A percentile compares a stretch with the other conserved stretches of the same genome.
These are phyloP conservation scores for Phoxinus phoxinus DNA, from an alignment of 2,113 vertebrate genomes.

Conservation along the genomic window DNA sequence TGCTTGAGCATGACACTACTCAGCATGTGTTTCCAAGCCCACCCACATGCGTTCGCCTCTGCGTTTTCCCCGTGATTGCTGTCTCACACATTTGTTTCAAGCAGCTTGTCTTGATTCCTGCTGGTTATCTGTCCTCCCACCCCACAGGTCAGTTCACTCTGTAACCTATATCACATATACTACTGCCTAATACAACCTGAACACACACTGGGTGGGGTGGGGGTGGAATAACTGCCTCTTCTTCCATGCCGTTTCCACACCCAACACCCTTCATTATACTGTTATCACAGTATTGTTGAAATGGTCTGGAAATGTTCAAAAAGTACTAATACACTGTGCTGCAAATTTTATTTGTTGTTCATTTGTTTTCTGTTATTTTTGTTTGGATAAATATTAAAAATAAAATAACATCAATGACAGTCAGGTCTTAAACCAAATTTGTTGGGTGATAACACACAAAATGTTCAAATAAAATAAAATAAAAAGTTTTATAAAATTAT, in stretches of 20 bases:
- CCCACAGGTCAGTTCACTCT: slow-evolving; percentile 38
- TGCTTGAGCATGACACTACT: slow-evolving; percentile 12
- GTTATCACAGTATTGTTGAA: no score
- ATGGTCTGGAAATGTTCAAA: no score
- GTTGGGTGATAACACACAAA: no score
- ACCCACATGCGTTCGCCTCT: slow-evolving; percentile 11
- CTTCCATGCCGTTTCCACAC: not conserved
- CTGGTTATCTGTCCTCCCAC: slow-evolving; percentile 27
- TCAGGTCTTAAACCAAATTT: no score
- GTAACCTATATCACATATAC: slow-evolving; percentile 74
- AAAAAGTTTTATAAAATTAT: no score
- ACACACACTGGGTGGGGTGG: slow-evolving; percentile 61
- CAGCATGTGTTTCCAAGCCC: slow-evolving; percentile 38
- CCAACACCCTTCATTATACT: not conserved
- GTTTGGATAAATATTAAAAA: no score
- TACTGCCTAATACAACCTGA: slow-evolving; percentile 73
- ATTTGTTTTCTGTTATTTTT: no score
- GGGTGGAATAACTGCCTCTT: not conserved
- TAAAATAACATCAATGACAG: no score
- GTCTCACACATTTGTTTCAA: slow-evolving; percentile 32
- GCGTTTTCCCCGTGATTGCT: not conserved
- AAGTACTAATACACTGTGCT: no score
- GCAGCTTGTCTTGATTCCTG: slow-evolving; percentile 34
- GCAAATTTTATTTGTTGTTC: no score
- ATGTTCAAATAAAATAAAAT: no score